Base-by-base conservation (phyloP, 1,140 invertebrate species). In the Meloidogyne hapla region DNA sequence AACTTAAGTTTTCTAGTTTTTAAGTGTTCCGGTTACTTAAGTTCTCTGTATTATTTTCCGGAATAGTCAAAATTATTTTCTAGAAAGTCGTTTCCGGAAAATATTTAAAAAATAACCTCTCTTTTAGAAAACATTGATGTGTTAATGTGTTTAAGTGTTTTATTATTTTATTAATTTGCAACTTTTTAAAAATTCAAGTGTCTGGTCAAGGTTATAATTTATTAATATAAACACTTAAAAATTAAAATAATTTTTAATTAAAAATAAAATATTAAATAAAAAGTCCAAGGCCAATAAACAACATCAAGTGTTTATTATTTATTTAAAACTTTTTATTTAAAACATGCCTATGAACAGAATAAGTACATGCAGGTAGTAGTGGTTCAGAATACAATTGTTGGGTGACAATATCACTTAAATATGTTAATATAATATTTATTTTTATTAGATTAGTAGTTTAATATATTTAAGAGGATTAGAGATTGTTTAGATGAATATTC, bases 381-480 rank as follows among this genome's bases (percentile, higher is more conserved):
- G 77, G 48, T 18, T 85, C 79, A 26, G 64, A 42, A 18, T 45
- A 21, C n/a, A 86, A 28, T 33, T 66, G 45, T 69, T 77, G 61
- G 1, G 82, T 80, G 23, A 76, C 63, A 61, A 87, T 63, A 70
- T 86, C 84, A 28, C 85, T 85, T 63, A 79, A 85, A 77, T 33
- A 13, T 26, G 42, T 23, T 2, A 56, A 45, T 56, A 56, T n/a
- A 56, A n/a, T n/a, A n/a, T n/a, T n/a, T 56, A n/a, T 56, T 56
- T n/a, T 33, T 33, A 33, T 33, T 33, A 33, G 33, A 33, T 33
- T 33, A 33, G 3, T 33, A 33, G 33, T 5, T 5, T 5, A 33
- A 56, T 56, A 6, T 56, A 56, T 56, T 56, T n/a, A 2, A 9
- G 40, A 12, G 40, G 13, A 42, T 33, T 13, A 42, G 13, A 12